Percentiles rank a stretch among this genome's conserved stretches.
phyloP scores from a whole-genome alignment of 2,113 vertebrate species.

The Empidonax alnorum region DNA sequence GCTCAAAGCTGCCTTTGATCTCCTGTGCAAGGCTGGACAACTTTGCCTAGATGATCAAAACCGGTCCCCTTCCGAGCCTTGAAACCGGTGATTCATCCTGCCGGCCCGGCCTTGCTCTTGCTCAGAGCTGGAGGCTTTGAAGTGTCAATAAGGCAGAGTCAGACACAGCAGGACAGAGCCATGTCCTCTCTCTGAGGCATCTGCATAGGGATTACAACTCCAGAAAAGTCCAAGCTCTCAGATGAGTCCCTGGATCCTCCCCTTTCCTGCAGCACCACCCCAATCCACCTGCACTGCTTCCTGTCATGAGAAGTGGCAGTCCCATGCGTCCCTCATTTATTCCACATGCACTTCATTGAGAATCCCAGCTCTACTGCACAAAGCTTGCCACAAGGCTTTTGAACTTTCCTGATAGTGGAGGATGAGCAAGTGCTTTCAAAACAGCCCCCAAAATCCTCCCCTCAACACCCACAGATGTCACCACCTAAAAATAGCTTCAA shows the following conservation, averaged over 20 bases:
- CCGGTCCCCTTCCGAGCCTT: not conserved
- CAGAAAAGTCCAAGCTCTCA: not conserved
- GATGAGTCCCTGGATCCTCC: not conserved
- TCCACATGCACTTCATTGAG: not conserved
- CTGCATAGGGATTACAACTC: not conserved
- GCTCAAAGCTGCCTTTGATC: slow-evolving; percentile 49
- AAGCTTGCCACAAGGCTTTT: slow-evolving; percentile 10
- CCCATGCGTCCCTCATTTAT: not conserved
- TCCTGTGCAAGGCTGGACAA: not conserved
- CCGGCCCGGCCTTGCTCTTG: not conserved
- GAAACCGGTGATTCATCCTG: slow-evolving; percentile 11
- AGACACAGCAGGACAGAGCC: not conserved
- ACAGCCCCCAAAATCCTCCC: slow-evolving; percentile 19
- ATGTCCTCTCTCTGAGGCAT: not conserved
- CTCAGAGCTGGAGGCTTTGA: slow-evolving; percentile 32
- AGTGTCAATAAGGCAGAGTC: not conserved
- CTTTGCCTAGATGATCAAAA: slow-evolving; percentile 41
- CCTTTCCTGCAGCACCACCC: not conserved
- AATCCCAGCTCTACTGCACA: not conserved
- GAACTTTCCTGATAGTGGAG: not conserved
- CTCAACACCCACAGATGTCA: not conserved
- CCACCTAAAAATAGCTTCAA: slow-evolving; percentile 40
- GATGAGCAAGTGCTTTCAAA: not conserved
- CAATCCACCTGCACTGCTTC: not conserved
- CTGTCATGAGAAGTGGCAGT: not conserved